These are phyloP conservation scores for Cygnus atratus DNA, from an alignment of 2,113 vertebrate genomes.

Conservation along the genomic window DNA sequence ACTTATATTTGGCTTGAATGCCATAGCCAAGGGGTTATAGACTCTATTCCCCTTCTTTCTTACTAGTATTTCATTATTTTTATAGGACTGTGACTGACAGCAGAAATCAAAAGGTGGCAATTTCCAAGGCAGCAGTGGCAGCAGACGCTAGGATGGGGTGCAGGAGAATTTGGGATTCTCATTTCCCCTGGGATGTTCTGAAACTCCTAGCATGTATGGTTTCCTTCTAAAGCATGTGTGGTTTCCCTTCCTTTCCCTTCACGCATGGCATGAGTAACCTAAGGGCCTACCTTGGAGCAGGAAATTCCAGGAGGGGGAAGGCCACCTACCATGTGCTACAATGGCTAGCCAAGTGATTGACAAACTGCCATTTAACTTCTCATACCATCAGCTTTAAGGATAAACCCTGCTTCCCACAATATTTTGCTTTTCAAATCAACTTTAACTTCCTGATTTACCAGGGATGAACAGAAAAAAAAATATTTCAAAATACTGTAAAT, in stretches of 20 bases:
- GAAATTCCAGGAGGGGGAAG: constrained; percentile 44
- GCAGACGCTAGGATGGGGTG: rapidly evolving
- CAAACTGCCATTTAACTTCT: constrained; percentile 10
- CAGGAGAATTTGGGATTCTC: neutral
- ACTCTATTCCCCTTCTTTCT: neutral
- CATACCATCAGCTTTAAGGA: neutral
- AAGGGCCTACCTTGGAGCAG: constrained; percentile 44
- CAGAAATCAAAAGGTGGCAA: neutral
- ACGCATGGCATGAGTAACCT: constrained; percentile 5
- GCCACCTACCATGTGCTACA: constrained; percentile 13
- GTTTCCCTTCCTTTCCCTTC: constrained; percentile 23
- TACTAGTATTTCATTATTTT: neutral
- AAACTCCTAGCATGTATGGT: neutral
- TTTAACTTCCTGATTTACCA: constrained; percentile 2
- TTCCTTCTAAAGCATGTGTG: neutral
- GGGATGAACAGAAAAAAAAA: neutral
- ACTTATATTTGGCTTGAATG: neutral
- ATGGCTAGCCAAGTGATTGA: constrained; percentile 23
- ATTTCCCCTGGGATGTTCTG: neutral
- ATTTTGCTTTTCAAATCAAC: neutral
- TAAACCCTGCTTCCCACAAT: neutral
- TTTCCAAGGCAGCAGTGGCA: neutral
- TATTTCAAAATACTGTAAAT: neutral
- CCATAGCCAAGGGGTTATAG: neutral
- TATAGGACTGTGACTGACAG: neutral